These are phyloP conservation scores for Cataglyphis altisquamis DNA, from an alignment of 2,888 invertebrate genomes.

Conservation along the genomic window DNA sequence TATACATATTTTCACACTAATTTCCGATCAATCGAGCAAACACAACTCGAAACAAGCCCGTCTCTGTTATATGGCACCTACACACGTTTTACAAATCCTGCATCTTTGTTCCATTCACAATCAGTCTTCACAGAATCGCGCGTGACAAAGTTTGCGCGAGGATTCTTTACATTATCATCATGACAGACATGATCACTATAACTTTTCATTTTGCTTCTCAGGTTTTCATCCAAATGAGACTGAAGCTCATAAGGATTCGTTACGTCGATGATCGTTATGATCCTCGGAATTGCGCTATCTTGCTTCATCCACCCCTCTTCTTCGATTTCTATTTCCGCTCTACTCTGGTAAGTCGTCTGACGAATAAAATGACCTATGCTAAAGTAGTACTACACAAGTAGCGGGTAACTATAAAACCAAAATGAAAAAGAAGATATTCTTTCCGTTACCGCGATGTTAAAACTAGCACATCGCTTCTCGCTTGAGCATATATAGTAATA, in stretches of 20 bases:
- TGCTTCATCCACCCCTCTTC: background rate
- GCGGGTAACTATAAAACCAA: slow-evolving; percentile 62
- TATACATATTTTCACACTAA: background rate
- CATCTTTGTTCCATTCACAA: background rate
- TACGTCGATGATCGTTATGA: slow-evolving; percentile 29
- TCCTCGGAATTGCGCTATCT: slow-evolving; percentile 14
- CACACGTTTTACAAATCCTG: slow-evolving; percentile 29
- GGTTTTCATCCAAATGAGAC: background rate
- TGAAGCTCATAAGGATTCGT: slow-evolving; percentile 31
- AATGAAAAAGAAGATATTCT: slow-evolving; percentile 56
- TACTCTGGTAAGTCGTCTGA: slow-evolving; percentile 46
- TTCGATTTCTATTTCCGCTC: slow-evolving; percentile 29
- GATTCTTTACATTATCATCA: slow-evolving; percentile 22
- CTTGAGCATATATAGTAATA: background rate
- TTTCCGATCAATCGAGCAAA: slow-evolving; percentile 7
- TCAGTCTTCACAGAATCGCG: slow-evolving; percentile 42
- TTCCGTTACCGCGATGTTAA: slow-evolving; percentile 60
- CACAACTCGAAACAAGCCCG: slow-evolving; percentile 12
- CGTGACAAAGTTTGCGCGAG: slow-evolving; percentile 11
- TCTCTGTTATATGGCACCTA: slow-evolving; percentile 50
- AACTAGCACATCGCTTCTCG: slow-evolving; percentile 39
- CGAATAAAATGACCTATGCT: slow-evolving; percentile 63
- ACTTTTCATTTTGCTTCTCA: background rate
- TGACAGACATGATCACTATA: background rate
- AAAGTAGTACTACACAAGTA: slow-evolving; percentile 59